Percentiles rank a stretch among this genome's conserved stretches.
These are phyloP conservation scores for Papilio polytes DNA, from an alignment of 1,140 invertebrate species.

Conservation along the genomic window DNA sequence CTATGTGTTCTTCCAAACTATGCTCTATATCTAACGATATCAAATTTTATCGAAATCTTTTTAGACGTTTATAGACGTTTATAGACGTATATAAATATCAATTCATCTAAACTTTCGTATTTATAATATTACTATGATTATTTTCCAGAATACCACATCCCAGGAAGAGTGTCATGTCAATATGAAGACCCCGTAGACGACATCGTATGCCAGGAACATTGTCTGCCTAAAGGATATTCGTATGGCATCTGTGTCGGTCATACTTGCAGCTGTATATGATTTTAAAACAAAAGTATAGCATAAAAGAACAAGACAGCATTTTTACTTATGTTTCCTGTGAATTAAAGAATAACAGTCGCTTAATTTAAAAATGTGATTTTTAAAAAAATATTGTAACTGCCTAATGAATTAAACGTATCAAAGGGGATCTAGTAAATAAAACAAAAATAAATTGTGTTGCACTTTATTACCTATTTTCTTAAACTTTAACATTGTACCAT, in stretches of 20 bases:
- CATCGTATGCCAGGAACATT: constrained; percentile 58
- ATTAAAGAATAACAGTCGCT: too few species aligned
- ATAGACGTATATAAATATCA: too few species aligned
- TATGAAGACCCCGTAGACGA: constrained; percentile 63
- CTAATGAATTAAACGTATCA: background rate
- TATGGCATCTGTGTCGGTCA: constrained; percentile 67
- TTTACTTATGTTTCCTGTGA: background rate
- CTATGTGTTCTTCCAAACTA: too few species aligned
- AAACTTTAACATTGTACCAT: constrained; percentile 1
- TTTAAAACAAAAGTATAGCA: constrained; percentile 1
- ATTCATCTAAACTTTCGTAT: too few species aligned
- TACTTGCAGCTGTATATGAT: constrained; percentile 67
- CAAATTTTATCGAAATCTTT: too few species aligned
- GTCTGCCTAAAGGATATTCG: constrained; percentile 69
- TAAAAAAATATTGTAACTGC: background rate
- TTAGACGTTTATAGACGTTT: too few species aligned
- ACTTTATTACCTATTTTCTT: background rate
- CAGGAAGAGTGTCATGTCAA: constrained; percentile 54
- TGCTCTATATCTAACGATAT: too few species aligned
- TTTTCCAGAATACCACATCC: constrained; percentile 48
- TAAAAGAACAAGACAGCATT: background rate
- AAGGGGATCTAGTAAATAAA: background rate
- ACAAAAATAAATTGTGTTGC: background rate
- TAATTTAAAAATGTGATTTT: too few species aligned
- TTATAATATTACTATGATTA: background rate